phyloP scores from a whole-genome alignment of 2,113 vertebrate genomes.

The Oryzias curvinotus region DNA sequence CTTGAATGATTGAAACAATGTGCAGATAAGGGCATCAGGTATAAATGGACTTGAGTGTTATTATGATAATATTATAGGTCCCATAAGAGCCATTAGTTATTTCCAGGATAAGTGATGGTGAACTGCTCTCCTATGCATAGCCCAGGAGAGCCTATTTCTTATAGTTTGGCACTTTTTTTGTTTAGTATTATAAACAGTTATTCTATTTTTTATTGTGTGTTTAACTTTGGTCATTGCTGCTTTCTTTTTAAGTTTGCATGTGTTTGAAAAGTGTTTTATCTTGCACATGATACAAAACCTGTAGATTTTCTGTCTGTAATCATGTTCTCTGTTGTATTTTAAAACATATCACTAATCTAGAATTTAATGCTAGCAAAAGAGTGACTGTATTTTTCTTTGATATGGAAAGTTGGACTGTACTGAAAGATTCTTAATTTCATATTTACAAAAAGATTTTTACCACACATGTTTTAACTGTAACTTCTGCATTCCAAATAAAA shows the following conservation, averaged over 20 bases:
- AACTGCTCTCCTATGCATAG: constrained; percentile 32
- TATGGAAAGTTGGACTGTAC: too few species aligned
- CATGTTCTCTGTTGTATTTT: too few species aligned
- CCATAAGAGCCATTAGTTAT: constrained; percentile 57
- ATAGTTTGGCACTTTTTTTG: constrained; percentile 11
- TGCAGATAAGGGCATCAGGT: constrained; percentile 46
- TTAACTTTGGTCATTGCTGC: neutral
- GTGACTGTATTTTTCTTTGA: too few species aligned
- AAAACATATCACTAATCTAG: too few species aligned
- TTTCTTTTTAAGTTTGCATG: neutral
- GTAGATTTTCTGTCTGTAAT: too few species aligned
- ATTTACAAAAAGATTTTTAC: too few species aligned
- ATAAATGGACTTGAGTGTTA: constrained; percentile 62
- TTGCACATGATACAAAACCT: too few species aligned
- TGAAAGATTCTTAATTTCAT: too few species aligned
- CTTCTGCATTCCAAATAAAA: too few species aligned
- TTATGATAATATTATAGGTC: constrained; percentile 56
- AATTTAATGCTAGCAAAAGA: too few species aligned
- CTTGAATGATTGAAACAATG: constrained; percentile 57
- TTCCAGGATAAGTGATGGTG: constrained; percentile 46
- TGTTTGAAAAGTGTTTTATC: neutral
- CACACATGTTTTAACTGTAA: too few species aligned
- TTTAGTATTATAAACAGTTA: constrained; percentile 23
- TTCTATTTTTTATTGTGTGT: constrained; percentile 11
- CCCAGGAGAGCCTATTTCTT: constrained; percentile 52